Percentiles rank a stretch among this genome's conserved stretches.
Evolutionary conservation across 2,888 invertebrate species (phyloP).

Genomic region (Ophioninae sp.): DNA sequence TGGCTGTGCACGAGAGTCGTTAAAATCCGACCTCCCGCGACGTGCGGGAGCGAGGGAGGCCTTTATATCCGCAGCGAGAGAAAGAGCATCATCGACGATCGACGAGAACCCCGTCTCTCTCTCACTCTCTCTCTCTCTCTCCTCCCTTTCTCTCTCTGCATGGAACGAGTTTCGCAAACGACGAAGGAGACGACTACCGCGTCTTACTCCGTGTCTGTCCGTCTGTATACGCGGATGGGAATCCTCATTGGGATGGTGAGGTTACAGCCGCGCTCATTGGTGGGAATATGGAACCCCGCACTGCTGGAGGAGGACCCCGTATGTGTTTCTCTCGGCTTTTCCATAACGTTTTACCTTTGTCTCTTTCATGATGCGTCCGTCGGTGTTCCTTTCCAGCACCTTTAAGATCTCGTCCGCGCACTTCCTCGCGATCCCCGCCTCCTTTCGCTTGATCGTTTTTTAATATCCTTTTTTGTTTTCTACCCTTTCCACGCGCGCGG

Average conservation of each 20-base stretch:
- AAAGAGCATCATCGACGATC: slow-evolving; percentile 71
- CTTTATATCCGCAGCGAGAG: slow-evolving; percentile 51
- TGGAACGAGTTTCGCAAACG: slow-evolving; percentile 73
- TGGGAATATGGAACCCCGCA: slow-evolving; percentile 2
- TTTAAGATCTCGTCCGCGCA: background rate
- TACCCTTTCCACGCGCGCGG: background rate
- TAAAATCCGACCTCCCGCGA: slow-evolving; percentile 74
- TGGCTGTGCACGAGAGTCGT: slow-evolving; percentile 73
- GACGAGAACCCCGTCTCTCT: slow-evolving; percentile 63
- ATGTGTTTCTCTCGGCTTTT: slow-evolving; percentile 25
- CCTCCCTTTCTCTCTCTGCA: slow-evolving; percentile 7
- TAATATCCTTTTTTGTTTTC: background rate
- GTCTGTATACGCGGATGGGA: background rate
- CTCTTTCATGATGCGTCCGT: background rate
- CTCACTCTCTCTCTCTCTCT: too few species aligned
- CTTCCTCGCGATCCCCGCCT: background rate
- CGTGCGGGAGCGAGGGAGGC: slow-evolving; percentile 61
- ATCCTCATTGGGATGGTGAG: slow-evolving; percentile 10
- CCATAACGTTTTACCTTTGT: background rate
- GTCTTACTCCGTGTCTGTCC: background rate
- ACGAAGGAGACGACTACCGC: slow-evolving; percentile 67
- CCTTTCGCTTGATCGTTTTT: background rate
- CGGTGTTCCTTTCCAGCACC: background rate
- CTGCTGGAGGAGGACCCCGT: slow-evolving; percentile 23
- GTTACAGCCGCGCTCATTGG: slow-evolving; percentile 15